A percentile compares a stretch with the other conserved stretches of the same genome.
These are phyloP conservation scores for Brachyistius frenatus DNA, from an alignment of 2,113 vertebrate species.

Conservation along the genomic window DNA sequence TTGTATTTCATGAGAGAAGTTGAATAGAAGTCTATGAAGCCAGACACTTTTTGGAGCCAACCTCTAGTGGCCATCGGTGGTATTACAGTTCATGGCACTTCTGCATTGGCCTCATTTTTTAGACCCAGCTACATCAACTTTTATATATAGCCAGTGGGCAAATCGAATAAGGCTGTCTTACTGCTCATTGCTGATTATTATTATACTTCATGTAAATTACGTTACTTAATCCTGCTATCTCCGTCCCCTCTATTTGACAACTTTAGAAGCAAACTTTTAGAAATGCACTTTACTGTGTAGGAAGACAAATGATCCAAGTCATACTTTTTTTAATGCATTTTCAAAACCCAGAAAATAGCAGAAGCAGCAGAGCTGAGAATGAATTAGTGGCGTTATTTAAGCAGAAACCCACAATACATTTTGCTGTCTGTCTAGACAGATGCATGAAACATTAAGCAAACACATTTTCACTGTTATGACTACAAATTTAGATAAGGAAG, in stretches of 20 bases:
- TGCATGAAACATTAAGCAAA: slow-evolving; percentile 37
- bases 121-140: too few species aligned
- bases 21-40: too few species aligned
- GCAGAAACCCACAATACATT: slow-evolving; percentile 20
- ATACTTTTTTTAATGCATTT: slow-evolving; percentile 13
- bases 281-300: slow-evolving; percentile 5
- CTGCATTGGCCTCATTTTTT: too few species aligned
- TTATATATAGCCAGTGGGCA: too few species aligned
- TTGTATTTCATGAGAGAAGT: too few species aligned
- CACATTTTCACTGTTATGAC: slow-evolving; percentile 14
- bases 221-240: too few species aligned
- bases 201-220: too few species aligned
- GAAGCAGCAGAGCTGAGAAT: slow-evolving; percentile 15
- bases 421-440: background rate
- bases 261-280: background rate
- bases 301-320: slow-evolving; percentile 11
- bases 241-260: background rate
- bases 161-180: too few species aligned
- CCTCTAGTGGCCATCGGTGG: too few species aligned
- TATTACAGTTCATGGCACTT: too few species aligned
- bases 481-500: slow-evolving; percentile 34
- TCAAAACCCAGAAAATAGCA: slow-evolving; percentile 19
- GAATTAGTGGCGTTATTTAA: slow-evolving; percentile 10
- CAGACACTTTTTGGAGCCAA: too few species aligned
- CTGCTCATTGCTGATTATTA: too few species aligned